phyloP scores from a whole-genome alignment of 2,797 vertebrate species.

The Alectoris magna region DNA sequence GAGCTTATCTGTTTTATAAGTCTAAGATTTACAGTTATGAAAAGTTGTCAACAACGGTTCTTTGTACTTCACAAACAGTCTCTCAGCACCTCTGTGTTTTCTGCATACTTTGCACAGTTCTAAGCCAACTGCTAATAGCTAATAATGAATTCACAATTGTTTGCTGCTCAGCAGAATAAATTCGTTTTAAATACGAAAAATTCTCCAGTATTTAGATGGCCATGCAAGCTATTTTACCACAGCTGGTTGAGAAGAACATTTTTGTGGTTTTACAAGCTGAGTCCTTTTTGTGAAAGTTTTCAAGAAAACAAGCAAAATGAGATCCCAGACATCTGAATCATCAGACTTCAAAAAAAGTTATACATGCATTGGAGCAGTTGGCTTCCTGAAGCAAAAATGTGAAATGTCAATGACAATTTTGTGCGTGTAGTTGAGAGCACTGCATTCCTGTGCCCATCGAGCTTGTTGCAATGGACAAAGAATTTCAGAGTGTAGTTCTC shows the following conservation, averaged over 20 bases:
- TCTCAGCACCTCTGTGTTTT: not conserved
- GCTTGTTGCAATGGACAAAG: not conserved
- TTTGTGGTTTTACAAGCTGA: conserved; percentile 72
- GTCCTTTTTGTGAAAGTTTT: conserved; percentile 63
- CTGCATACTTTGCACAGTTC: not conserved
- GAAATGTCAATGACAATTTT: not conserved
- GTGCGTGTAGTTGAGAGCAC: not conserved
- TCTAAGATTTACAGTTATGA: not conserved
- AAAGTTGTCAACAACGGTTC: not conserved
- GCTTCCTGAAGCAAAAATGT: conserved; percentile 33
- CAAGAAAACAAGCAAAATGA: conserved; percentile 59
- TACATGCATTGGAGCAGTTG: conserved; percentile 10
- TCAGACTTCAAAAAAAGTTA: conserved; percentile 5
- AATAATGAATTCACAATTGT: not conserved
- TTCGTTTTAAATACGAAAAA: not conserved
- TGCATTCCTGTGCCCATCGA: not conserved
- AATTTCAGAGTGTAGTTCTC: not conserved
- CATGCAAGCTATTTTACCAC: conserved; percentile 19
- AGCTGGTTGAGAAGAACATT: conserved; percentile 60
- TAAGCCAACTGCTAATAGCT: not conserved
- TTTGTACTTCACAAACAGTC: not conserved
- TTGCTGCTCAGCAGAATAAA: not conserved
- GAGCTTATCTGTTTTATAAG: not conserved
- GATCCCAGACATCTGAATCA: conserved; percentile 74
- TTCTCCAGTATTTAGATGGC: not conserved